These are phyloP conservation scores for Sinelater perroti DNA, from an alignment of 2,888 invertebrate species.

Conservation along the genomic window DNA sequence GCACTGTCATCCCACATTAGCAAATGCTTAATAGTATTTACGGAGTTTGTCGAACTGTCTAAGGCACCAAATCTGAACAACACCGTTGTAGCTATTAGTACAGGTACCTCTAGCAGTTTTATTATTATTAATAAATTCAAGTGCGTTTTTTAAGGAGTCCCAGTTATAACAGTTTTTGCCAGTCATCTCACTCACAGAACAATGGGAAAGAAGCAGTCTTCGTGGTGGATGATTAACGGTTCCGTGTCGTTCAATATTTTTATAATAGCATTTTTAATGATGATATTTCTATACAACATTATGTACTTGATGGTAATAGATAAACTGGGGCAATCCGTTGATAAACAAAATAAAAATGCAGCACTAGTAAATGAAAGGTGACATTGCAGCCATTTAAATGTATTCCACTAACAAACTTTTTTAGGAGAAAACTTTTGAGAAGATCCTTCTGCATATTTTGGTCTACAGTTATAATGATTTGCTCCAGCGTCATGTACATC, in stretches of 20 bases:
- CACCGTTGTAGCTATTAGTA: slow-evolving; percentile 73
- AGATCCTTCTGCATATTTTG: slow-evolving; percentile 69
- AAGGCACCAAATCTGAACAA: slow-evolving; percentile 66
- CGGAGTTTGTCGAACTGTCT: slow-evolving; percentile 71
- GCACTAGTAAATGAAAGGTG: slow-evolving; percentile 67
- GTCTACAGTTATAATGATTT: slow-evolving; percentile 67
- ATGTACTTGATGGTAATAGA: slow-evolving; percentile 73
- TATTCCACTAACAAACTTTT: not conserved
- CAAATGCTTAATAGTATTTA: slow-evolving; percentile 74
- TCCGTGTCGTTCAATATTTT: slow-evolving; percentile 72
- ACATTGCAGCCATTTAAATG: slow-evolving; percentile 14
- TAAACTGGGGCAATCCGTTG: slow-evolving; percentile 67
- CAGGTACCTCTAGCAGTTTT: slow-evolving; percentile 53
- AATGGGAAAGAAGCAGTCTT: slow-evolving; percentile 65
- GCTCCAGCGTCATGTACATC: slow-evolving; percentile 71
- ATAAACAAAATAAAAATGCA: slow-evolving; percentile 69
- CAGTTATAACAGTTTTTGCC: slow-evolving; percentile 71
- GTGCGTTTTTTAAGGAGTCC: slow-evolving; percentile 64
- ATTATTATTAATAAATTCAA: slow-evolving; percentile 2
- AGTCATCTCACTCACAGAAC: slow-evolving; percentile 74
- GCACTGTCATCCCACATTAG: slow-evolving; percentile 77
- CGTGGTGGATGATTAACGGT: slow-evolving; percentile 72
- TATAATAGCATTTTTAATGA: slow-evolving; percentile 72
- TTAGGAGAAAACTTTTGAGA: slow-evolving; percentile 69
- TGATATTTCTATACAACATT: slow-evolving; percentile 73